These are phyloP conservation scores for Geopemphigus sp. DNA, from an alignment of 1,140 invertebrate genomes.

Conservation along the genomic window DNA sequence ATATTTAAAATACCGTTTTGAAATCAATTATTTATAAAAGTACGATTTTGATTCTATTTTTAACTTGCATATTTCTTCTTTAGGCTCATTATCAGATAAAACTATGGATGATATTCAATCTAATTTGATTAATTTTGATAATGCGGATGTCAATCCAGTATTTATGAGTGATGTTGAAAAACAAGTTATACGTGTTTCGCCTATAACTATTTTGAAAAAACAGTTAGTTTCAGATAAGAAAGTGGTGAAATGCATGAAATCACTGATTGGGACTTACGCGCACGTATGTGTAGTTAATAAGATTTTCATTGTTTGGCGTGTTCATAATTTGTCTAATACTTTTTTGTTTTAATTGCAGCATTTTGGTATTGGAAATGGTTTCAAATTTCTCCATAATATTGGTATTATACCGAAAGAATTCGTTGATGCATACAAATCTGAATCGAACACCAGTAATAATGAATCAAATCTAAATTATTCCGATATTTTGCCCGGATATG, in stretches of 20 bases:
- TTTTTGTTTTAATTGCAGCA: neutral
- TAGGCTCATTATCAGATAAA: slow-evolving; percentile 3
- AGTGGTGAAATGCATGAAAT: slow-evolving; percentile 97
- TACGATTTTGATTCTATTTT: neutral
- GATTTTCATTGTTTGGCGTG: too few species aligned
- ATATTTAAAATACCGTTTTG: too few species aligned
- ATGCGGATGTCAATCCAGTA: neutral
- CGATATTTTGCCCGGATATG: slow-evolving; percentile 32
- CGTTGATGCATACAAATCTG: neutral
- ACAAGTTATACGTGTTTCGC: neutral
- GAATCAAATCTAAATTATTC: neutral
- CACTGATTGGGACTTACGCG: slow-evolving; percentile 69
- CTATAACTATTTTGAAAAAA: too few species aligned
- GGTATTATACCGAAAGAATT: slow-evolving; percentile 34
- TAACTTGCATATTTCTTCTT: neutral
- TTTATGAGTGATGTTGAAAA: neutral
- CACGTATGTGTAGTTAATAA: slow-evolving; percentile 21
- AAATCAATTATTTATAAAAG: neutral
- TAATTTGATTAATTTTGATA: neutral
- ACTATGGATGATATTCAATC: neutral
- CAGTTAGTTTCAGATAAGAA: slow-evolving; percentile 80
- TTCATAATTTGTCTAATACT: too few species aligned
- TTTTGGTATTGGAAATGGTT: slow-evolving; percentile 32
- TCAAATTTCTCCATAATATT: slow-evolving; percentile 20
- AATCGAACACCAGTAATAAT: neutral